phyloP scores from a whole-genome alignment of 2,888 invertebrate species.

The Protodeltote pygarga region DNA sequence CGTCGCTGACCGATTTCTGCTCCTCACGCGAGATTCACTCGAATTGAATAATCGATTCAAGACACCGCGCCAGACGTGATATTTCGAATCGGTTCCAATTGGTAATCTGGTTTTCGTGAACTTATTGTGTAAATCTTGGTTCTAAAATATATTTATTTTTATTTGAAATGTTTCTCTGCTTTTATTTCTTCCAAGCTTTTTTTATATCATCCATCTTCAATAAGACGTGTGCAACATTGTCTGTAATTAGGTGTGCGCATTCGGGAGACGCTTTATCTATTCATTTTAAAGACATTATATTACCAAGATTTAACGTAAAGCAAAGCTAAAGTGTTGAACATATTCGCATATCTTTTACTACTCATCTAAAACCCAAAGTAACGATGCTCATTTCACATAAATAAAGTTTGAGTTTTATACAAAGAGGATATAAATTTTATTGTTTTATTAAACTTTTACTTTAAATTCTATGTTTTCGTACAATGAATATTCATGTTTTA shows the following conservation, averaged over 20 bases:
- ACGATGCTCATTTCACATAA: constrained; percentile 38
- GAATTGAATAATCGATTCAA: constrained; percentile 77
- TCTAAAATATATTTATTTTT: background rate
- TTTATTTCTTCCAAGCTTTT: background rate
- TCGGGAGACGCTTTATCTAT: constrained; percentile 14
- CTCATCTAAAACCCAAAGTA: constrained; percentile 47
- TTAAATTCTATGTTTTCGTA: constrained; percentile 29
- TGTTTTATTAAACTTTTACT: constrained; percentile 43
- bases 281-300: constrained; percentile 33
- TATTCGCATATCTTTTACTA: constrained; percentile 42
- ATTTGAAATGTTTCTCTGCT: background rate
- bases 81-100: constrained; percentile 40
- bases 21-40: constrained; percentile 73
- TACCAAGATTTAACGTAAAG: constrained; percentile 35
- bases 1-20: constrained; percentile 72
- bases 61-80: constrained; percentile 50
- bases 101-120: constrained; percentile 22
- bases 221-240: constrained; percentile 16
- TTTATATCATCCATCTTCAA: constrained; percentile 11
- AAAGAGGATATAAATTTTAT: constrained; percentile 42
- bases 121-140: constrained; percentile 4
- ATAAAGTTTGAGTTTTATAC: constrained; percentile 40
- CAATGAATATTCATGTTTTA: constrained; percentile 26
- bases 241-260: constrained; percentile 29
- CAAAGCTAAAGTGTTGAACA: constrained; percentile 33